These are phyloP conservation scores for Lepeophtheirus nordmannii DNA, from an alignment of 2,888 invertebrate species.

Conservation along the genomic window DNA sequence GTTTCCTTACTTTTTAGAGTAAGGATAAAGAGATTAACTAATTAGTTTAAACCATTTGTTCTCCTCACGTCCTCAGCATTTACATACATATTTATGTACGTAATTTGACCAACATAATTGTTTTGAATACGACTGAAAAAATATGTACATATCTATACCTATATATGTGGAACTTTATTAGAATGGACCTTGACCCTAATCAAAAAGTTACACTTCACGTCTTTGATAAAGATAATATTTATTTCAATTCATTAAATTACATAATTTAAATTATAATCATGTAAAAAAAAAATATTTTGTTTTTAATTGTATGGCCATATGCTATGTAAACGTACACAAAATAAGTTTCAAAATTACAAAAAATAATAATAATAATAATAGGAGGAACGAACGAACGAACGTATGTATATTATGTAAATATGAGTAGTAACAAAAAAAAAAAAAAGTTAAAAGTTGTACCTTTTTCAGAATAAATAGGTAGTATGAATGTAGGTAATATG, in stretches of 20 bases:
- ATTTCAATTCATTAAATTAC: slow-evolving; percentile 7
- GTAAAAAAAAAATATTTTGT: background rate
- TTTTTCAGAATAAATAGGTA: background rate
- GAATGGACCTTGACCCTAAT: background rate
- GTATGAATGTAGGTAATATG: too few species aligned
- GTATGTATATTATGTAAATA: background rate
- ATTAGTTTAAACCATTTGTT: too few species aligned
- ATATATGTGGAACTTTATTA: too few species aligned
- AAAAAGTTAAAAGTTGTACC: background rate
- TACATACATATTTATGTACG: too few species aligned
- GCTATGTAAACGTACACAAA: background rate
- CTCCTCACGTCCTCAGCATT: too few species aligned
- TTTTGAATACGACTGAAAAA: too few species aligned
- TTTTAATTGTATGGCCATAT: slow-evolving; percentile 6
- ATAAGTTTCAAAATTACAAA: slow-evolving; percentile 6
- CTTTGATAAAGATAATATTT: background rate
- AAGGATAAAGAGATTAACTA: too few species aligned
- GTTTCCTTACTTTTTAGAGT: too few species aligned
- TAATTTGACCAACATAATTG: too few species aligned
- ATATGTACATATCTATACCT: too few species aligned
- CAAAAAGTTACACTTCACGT: background rate
- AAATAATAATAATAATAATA: background rate
- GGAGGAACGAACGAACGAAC: background rate
- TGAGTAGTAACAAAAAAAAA: background rate
- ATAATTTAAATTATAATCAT: background rate